phyloP scores from a whole-genome alignment of 2,113 vertebrate genomes.

The Atrichornis clamosus region DNA sequence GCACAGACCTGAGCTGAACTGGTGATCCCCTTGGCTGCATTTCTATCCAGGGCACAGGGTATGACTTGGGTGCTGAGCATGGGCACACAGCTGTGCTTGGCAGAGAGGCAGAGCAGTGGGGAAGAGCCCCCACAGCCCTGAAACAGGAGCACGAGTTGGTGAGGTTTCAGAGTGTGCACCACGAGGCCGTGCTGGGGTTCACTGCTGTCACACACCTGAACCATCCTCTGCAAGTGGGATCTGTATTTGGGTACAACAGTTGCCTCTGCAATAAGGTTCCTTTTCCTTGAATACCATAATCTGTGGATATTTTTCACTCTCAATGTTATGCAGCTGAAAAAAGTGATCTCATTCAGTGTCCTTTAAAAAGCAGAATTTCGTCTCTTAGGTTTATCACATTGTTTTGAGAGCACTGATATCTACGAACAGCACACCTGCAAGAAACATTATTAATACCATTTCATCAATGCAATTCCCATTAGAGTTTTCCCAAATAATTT shows the following conservation, averaged over 20 bases:
- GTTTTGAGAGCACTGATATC: not conserved
- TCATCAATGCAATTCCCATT: not conserved
- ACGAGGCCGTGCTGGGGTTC: not conserved
- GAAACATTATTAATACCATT: not conserved
- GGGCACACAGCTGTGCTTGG: not conserved
- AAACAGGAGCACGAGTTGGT: accelerated
- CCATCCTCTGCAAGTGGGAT: not conserved
- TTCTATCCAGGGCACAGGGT: not conserved
- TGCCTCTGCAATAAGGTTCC: not conserved
- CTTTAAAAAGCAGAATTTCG: not conserved
- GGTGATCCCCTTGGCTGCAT: not conserved
- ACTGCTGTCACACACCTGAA: no score
- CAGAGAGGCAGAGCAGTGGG: not conserved
- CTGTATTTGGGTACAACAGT: not conserved
- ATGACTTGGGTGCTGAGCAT: not conserved
- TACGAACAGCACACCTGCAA: not conserved
- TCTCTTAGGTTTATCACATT: not conserved
- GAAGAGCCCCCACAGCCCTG: not conserved
- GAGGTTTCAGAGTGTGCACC: not conserved
- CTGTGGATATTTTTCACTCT: not conserved
- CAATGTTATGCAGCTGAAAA: not conserved
- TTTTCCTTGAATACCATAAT: not conserved
- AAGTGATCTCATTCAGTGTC: not conserved
- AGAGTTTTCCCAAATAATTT: not conserved
- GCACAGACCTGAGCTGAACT: not conserved